phyloP scores from a whole-genome alignment of 2,797 vertebrate species.

The Microcaecilia unicolor region DNA sequence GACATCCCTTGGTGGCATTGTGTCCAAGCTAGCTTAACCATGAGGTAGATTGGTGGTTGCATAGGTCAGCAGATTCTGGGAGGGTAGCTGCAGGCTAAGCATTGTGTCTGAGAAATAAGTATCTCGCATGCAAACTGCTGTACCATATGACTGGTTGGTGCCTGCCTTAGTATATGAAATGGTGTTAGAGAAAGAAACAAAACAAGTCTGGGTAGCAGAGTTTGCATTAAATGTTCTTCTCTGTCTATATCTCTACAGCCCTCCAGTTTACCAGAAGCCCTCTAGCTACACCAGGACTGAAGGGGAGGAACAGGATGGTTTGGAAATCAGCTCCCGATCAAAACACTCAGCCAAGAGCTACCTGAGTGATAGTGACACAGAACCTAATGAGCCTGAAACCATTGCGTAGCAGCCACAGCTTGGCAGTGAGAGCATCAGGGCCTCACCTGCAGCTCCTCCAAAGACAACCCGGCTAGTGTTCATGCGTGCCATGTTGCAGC shows the following conservation, averaged over 20 bases:
- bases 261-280: constrained; percentile 61
- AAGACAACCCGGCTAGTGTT: neutral
- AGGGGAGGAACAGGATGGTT: constrained; percentile 75
- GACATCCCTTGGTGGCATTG: too few relatives aligned
- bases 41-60: neutral
- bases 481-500: neutral
- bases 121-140: too few relatives aligned
- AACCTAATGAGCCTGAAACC: constrained; percentile 48
- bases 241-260: constrained; percentile 48
- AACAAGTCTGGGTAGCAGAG: neutral
- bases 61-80: neutral
- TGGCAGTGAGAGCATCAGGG: too few relatives aligned
- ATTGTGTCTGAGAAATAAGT: too few relatives aligned
- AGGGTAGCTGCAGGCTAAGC: too few relatives aligned
- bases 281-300: constrained; percentile 68
- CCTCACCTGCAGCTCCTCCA: neutral
- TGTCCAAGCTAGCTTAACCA: constrained; percentile 10
- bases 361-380: constrained; percentile 63
- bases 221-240: neutral
- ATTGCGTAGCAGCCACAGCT: too few relatives aligned
- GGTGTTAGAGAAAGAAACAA: neutral
- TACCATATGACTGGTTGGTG: too few relatives aligned
- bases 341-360: constrained; percentile 50
- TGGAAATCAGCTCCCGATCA: constrained; percentile 45
- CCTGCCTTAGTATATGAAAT: neutral